phyloP scores from a whole-genome alignment of 1,140 invertebrate species.

The Pteromalus puparum region DNA sequence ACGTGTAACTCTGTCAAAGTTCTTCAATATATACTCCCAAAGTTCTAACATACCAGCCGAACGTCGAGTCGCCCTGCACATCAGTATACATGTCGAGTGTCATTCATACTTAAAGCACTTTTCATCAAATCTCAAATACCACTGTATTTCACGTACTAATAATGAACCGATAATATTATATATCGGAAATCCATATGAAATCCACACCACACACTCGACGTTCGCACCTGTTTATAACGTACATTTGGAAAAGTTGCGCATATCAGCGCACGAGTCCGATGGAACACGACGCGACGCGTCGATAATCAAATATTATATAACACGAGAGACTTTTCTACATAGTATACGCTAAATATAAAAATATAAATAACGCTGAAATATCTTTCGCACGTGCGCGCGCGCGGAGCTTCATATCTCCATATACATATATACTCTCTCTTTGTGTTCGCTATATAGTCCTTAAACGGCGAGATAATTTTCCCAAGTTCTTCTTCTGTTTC shows the following conservation, averaged over 20 bases:
- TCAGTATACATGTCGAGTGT: neutral
- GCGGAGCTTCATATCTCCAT: neutral
- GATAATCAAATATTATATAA: neutral
- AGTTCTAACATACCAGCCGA: neutral
- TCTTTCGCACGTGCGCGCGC: neutral
- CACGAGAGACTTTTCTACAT: neutral
- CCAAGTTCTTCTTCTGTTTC: constrained; percentile 21
- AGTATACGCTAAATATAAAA: constrained; percentile 50
- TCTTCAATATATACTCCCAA: neutral
- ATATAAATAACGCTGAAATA: constrained; percentile 52
- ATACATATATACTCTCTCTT: neutral
- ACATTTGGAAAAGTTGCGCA: neutral
- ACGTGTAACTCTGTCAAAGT: constrained; percentile 6
- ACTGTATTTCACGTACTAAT: too few species aligned
- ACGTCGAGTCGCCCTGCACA: neutral
- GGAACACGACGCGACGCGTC: too few species aligned
- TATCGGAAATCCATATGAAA: neutral
- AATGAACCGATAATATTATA: too few species aligned
- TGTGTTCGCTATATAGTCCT: neutral
- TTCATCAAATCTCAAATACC: too few species aligned
- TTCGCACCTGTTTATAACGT: neutral
- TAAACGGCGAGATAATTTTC: constrained; percentile 36
- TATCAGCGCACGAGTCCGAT: neutral
- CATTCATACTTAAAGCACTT: neutral
- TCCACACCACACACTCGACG: neutral